These are phyloP conservation scores for Dissostichus mawsoni DNA, from an alignment of 2,113 vertebrate genomes.

Conservation along the genomic window DNA sequence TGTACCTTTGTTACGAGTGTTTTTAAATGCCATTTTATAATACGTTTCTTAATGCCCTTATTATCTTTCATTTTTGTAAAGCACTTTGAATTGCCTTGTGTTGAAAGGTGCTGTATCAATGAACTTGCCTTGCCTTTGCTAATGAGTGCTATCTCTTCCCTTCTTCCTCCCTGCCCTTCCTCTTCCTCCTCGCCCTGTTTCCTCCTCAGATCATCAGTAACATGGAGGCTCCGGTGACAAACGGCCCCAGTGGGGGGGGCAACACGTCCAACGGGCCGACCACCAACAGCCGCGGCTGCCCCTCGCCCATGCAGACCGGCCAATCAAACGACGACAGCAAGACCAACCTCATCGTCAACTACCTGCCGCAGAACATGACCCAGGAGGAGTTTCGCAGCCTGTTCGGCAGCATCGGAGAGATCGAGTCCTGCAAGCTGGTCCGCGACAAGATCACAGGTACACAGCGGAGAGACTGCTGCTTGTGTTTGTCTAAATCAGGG, in stretches of 20 bases:
- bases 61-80: no score
- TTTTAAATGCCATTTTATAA: no score
- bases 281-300: slow-evolving; percentile 98
- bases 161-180: slow-evolving; percentile 16
- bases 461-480: neutral
- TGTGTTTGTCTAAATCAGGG: neutral
- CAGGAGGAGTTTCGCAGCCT: slow-evolving; percentile 99
- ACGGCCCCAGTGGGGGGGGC: slow-evolving; percentile 92
- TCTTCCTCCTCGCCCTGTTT: slow-evolving; percentile 55
- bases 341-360: slow-evolving; percentile 99
- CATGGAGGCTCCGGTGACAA: slow-evolving; percentile 99
- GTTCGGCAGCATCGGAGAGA: slow-evolving; percentile 99
- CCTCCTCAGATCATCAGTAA: slow-evolving; percentile 98
- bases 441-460: slow-evolving; percentile 99
- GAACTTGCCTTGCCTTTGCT: neutral
- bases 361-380: slow-evolving; percentile 99
- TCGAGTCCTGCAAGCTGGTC: slow-evolving; percentile 99
- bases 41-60: no score
- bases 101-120: no score
- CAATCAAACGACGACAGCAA: slow-evolving; percentile 98
- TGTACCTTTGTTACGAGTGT: no score
- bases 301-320: slow-evolving; percentile 99
- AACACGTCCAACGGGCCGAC: slow-evolving; percentile 98
- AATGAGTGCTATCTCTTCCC: slow-evolving; percentile 14
- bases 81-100: no score